phyloP scores from a whole-genome alignment of 2,113 vertebrate genomes.

The Dolichotis patagonum region DNA sequence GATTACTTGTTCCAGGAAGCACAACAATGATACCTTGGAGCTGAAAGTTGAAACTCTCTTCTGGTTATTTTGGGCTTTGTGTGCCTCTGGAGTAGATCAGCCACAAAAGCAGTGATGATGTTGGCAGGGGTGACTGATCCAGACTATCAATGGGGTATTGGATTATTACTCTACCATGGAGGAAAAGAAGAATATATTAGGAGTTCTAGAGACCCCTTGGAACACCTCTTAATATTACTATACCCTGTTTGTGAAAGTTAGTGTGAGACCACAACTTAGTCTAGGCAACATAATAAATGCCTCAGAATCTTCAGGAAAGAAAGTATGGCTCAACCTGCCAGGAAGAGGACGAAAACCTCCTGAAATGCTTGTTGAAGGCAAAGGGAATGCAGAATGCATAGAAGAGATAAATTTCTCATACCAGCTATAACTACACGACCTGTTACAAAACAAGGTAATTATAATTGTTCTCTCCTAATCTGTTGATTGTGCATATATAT shows the following conservation, averaged over 20 bases:
- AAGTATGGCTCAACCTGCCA: neutral
- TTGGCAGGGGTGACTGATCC: neutral
- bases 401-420: neutral
- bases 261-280: neutral
- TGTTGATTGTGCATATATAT: neutral
- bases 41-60: neutral
- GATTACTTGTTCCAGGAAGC: neutral
- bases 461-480: neutral
- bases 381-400: neutral
- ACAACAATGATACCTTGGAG: neutral
- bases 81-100: neutral
- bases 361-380: neutral
- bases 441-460: neutral
- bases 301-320: neutral
- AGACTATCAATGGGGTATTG: neutral
- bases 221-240: neutral
- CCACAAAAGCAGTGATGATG: neutral
- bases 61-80: neutral
- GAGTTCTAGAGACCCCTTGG: neutral
- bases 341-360: neutral
- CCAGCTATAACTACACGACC: neutral
- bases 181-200: neutral
- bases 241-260: neutral
- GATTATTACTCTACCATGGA: too few relatives aligned
- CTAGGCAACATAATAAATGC: neutral